Conservation (phyloP, 2,888 invertebrate genomes). For the Pseudoips prasinana region DNA sequence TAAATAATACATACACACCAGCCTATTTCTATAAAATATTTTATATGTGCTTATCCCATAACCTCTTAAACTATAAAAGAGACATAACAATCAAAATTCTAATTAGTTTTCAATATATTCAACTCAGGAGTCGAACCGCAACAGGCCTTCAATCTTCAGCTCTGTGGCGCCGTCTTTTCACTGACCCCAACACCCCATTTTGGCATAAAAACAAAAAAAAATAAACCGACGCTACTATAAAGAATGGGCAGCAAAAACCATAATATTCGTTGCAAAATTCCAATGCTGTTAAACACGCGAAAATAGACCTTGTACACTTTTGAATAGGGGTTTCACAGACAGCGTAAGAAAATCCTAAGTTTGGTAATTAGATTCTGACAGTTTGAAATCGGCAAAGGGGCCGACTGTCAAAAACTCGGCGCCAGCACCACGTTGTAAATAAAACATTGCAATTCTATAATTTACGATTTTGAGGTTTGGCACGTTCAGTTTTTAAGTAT, state of each 20-base stretch:
- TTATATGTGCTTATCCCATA: too few species aligned
- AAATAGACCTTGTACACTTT: slow-evolving; percentile 31
- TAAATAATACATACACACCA: too few species aligned
- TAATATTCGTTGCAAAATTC: slow-evolving; percentile 37
- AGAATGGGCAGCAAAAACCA: slow-evolving; percentile 67
- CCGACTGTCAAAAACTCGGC: slow-evolving; percentile 78
- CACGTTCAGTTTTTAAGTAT: slow-evolving; percentile 35
- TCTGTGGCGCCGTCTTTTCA: slow-evolving; percentile 64
- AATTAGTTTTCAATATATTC: slow-evolving; percentile 57
- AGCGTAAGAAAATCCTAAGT: slow-evolving; percentile 33
- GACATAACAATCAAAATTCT: slow-evolving; percentile 39
- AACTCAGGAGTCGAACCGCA: slow-evolving; percentile 52
- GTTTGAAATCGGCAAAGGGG: slow-evolving; percentile 72
- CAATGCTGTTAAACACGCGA: slow-evolving; percentile 16
- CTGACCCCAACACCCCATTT: slow-evolving; percentile 69
- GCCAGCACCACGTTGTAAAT: slow-evolving; percentile 68
- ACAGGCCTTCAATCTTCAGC: slow-evolving; percentile 68
- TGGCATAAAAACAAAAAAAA: slow-evolving; percentile 51
- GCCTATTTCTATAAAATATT: too few species aligned
- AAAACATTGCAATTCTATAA: slow-evolving; percentile 59
- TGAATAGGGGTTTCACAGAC: slow-evolving; percentile 24
- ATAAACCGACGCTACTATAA: slow-evolving; percentile 62
- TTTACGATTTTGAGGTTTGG: slow-evolving; percentile 50
- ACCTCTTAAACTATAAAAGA: slow-evolving; percentile 9
- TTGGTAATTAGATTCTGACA: slow-evolving; percentile 79